phyloP scores from a whole-genome alignment of 2,888 invertebrate genomes.

The Catocala sponsa region DNA sequence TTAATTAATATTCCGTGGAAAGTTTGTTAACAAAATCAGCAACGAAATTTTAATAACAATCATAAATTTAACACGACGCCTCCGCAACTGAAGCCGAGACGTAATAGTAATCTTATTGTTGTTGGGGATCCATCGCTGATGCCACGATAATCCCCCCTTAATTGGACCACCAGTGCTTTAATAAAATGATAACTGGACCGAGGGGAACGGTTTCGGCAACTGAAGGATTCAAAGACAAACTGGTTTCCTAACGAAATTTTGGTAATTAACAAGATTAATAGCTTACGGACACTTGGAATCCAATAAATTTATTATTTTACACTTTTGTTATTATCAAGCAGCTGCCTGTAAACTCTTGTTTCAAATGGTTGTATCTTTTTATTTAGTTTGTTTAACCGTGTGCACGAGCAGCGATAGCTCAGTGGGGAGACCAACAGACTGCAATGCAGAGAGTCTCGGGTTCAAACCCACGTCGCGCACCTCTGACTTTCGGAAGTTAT shows the following conservation, averaged over 20 bases:
- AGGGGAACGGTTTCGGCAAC: neutral
- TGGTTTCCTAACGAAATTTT: slow-evolving; percentile 52
- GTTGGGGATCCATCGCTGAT: slow-evolving; percentile 32
- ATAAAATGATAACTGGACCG: slow-evolving; percentile 55
- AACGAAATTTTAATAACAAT: slow-evolving; percentile 30
- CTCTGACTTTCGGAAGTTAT: too few species aligned
- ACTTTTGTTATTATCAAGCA: slow-evolving; percentile 18
- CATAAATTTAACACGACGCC: slow-evolving; percentile 35
- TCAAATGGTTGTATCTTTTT: too few species aligned
- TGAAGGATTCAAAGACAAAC: slow-evolving; percentile 27
- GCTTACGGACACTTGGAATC: slow-evolving; percentile 32
- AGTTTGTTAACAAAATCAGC: slow-evolving; percentile 27
- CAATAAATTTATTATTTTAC: slow-evolving; percentile 26
- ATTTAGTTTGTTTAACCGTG: too few species aligned
- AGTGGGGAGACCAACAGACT: too few species aligned
- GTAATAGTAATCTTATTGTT: slow-evolving; percentile 42
- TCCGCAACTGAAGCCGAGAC: slow-evolving; percentile 29
- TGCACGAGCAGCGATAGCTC: neutral
- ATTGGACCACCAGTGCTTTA: slow-evolving; percentile 49
- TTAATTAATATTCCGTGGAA: neutral
- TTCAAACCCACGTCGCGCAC: too few species aligned
- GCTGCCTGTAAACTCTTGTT: neutral
- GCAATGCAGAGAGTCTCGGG: too few species aligned
- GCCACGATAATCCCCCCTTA: slow-evolving; percentile 48
- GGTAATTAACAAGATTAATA: slow-evolving; percentile 67